Conservation (phyloP, 2,113 vertebrate species). For the Phalacrocorax aristotelis region DNA sequence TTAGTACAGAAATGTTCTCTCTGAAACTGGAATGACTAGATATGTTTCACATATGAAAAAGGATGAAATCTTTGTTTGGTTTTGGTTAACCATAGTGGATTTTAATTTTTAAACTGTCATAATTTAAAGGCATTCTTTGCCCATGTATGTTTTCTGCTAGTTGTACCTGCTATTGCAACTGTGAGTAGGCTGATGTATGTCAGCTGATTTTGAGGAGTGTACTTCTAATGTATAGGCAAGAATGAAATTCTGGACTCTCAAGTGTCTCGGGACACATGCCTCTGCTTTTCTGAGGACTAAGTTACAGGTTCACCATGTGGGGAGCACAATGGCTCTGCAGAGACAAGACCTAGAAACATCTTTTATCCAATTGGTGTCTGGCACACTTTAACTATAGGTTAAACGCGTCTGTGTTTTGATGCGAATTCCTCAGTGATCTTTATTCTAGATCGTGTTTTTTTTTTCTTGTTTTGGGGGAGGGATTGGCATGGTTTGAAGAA, state of each 20-base stretch:
- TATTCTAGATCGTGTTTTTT: not conserved
- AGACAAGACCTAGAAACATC: not conserved
- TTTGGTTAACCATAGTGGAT: not conserved
- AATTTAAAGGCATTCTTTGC: not conserved
- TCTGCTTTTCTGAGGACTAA: not conserved
- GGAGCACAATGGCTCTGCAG: not conserved
- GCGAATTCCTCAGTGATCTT: not conserved
- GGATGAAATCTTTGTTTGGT: too few species aligned
- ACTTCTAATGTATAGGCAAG: not conserved
- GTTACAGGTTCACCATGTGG: not conserved
- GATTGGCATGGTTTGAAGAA: not conserved
- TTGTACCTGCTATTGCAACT: not conserved
- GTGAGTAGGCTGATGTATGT: not conserved
- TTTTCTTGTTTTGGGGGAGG: not conserved
- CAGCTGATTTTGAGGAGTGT: not conserved
- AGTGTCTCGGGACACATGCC: not conserved
- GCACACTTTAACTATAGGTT: not conserved
- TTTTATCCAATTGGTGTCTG: not conserved
- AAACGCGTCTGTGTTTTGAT: not conserved
- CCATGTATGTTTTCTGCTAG: not conserved
- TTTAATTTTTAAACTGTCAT: not conserved
- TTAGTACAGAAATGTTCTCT: not conserved
- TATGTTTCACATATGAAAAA: not conserved
- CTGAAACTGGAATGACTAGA: not conserved
- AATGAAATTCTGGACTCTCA: not conserved